Conservation (phyloP, 2,113 vertebrate genomes). For the Ptilonorhynchus violaceus region DNA sequence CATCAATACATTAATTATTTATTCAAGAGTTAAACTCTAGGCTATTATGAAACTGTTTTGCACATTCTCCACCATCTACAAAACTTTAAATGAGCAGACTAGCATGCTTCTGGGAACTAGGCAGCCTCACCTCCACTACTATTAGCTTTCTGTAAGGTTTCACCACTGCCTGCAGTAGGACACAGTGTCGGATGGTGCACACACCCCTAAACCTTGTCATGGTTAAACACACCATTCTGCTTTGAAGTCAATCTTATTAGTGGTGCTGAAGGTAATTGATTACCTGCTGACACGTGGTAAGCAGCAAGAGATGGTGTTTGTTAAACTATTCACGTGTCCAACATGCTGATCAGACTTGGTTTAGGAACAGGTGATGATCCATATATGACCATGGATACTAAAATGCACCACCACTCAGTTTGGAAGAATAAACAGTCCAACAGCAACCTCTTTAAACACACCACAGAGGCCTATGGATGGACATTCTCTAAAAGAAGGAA, state of each 20-base stretch:
- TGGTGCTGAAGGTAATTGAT: neutral
- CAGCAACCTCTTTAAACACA: neutral
- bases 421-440: neutral
- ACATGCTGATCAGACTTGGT: neutral
- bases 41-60: neutral
- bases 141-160: neutral
- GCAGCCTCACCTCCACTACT: neutral
- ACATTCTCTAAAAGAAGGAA: neutral
- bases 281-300: neutral
- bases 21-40: neutral
- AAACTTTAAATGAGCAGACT: neutral
- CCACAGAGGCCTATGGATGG: neutral
- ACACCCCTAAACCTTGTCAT: neutral
- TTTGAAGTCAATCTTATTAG: neutral
- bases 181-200: neutral
- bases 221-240: neutral
- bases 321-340: neutral
- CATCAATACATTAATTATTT: neutral
- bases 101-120: neutral
- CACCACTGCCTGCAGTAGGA: neutral
- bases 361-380: neutral
- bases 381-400: neutral
- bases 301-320: neutral
- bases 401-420: neutral
- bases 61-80: neutral